A percentile compares a stretch with the other conserved stretches of the same genome.
These are phyloP conservation scores for Eilema sororculum DNA, from an alignment of 2,888 invertebrate species.

Conservation along the genomic window DNA sequence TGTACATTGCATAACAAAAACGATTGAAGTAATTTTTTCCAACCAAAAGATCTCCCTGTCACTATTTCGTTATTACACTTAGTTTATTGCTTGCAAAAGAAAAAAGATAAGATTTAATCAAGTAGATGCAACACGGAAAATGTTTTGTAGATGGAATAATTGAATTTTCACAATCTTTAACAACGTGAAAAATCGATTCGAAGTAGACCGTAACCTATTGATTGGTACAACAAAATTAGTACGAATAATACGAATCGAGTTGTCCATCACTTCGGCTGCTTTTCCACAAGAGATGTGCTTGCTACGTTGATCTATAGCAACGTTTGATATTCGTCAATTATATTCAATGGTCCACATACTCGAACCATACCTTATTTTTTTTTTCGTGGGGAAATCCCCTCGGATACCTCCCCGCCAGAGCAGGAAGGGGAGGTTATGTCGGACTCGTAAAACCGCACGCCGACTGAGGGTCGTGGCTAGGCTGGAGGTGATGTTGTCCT, in stretches of 20 bases:
- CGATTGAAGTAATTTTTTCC: not conserved
- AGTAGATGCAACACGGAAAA: slow-evolving; percentile 10
- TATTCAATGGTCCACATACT: no score
- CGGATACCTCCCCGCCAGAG: no score
- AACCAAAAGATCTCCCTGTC: slow-evolving; percentile 1
- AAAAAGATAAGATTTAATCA: slow-evolving; percentile 1
- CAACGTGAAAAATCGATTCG: slow-evolving; percentile 10
- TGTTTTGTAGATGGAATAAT: slow-evolving; percentile 4
- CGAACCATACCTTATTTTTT: no score
- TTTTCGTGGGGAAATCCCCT: no score
- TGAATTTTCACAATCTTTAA: slow-evolving; percentile 21
- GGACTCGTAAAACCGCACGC: no score
- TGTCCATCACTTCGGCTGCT: not conserved
- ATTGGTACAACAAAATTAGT: slow-evolving; percentile 14
- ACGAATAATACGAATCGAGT: slow-evolving; percentile 7
- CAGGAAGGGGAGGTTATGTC: no score
- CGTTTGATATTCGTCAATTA: no score
- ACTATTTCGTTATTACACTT: slow-evolving; percentile 5
- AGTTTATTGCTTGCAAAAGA: not conserved
- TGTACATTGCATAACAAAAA: slow-evolving; percentile 3
- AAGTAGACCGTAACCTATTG: slow-evolving; percentile 24
- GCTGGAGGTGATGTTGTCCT: no score
- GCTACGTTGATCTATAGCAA: no score
- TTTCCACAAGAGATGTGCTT: no score
- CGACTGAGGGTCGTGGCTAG: no score